These are phyloP conservation scores for Pachymerium ferrugineum DNA, from an alignment of 2,888 invertebrate genomes.

Conservation along the genomic window DNA sequence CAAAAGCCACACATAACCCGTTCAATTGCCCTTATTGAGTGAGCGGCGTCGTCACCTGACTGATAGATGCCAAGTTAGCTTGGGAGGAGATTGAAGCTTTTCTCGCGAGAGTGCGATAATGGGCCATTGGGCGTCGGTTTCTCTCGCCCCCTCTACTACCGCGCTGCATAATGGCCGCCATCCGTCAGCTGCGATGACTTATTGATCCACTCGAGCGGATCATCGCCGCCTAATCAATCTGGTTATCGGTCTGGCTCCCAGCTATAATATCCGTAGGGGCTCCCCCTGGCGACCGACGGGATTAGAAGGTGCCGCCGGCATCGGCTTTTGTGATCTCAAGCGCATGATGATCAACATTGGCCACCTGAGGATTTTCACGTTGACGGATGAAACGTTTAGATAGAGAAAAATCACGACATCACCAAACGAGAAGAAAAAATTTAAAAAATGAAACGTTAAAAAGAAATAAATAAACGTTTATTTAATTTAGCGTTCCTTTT, in stretches of 20 bases:
- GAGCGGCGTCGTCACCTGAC: slow-evolving; percentile 15
- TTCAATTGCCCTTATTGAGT: slow-evolving; percentile 5
- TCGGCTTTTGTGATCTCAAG: slow-evolving; percentile 25
- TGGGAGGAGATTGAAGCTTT: slow-evolving; percentile 24
- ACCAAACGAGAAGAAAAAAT: too few relatives aligned
- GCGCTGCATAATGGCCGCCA: slow-evolving; percentile 27
- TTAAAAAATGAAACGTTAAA: background rate
- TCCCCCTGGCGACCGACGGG: slow-evolving; percentile 9
- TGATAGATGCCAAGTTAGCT: slow-evolving; percentile 17
- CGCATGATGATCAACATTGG: slow-evolving; percentile 20
- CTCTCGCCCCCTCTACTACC: too few relatives aligned
- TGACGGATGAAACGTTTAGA: slow-evolving; percentile 23
- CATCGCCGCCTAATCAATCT: slow-evolving; percentile 32
- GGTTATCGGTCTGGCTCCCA: slow-evolving; percentile 10
- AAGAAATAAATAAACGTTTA: too few relatives aligned
- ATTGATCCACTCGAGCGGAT: slow-evolving; percentile 30
- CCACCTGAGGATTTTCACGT: slow-evolving; percentile 25
- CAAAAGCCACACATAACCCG: slow-evolving; percentile 27
- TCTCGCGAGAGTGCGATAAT: slow-evolving; percentile 20
- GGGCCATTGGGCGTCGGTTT: slow-evolving; percentile 20
- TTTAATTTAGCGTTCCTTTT: too few relatives aligned
- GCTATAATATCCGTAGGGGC: slow-evolving; percentile 5
- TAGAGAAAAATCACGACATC: too few relatives aligned
- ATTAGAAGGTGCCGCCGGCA: slow-evolving; percentile 19
- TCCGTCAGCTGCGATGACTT: slow-evolving; percentile 26